Evolutionary conservation across 2,888 invertebrate species (phyloP).

Genomic region (Meiosimyza decipiens): DNA sequence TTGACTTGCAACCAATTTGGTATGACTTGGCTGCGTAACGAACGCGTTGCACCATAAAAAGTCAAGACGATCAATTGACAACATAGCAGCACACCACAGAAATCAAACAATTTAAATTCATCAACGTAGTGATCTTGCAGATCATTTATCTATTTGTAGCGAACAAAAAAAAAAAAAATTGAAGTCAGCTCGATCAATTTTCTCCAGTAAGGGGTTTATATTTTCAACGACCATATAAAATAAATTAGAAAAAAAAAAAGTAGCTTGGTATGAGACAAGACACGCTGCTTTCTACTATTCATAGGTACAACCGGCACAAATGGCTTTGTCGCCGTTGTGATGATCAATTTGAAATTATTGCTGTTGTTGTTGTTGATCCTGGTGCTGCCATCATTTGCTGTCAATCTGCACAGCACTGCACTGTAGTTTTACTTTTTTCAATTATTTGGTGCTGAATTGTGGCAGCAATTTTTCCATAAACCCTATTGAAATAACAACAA

Average conservation of each 20-base stretch:
- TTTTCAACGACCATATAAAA: neutral
- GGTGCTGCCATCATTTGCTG: constrained; percentile 5
- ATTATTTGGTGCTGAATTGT: neutral
- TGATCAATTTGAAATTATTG: constrained; percentile 25
- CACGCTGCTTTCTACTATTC: neutral
- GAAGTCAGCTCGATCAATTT: neutral
- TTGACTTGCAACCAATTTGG: constrained; percentile 16
- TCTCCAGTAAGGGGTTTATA: neutral
- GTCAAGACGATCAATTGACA: constrained; percentile 17
- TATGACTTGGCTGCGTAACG: constrained; percentile 9
- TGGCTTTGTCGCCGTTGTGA: constrained; percentile 22
- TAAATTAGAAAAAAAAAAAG: neutral
- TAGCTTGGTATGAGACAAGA: neutral
- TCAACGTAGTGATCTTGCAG: neutral
- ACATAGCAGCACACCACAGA: neutral
- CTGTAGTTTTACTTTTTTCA: neutral
- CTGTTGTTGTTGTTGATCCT: neutral
- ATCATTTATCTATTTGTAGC: constrained; percentile 10
- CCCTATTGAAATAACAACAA: constrained; percentile 16
- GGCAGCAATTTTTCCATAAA: constrained; percentile 28
- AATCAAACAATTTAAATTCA: constrained; percentile 6
- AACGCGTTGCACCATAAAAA: constrained; percentile 21
- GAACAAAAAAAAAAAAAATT: neutral
- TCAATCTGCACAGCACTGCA: constrained; percentile 3
- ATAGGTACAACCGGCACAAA: neutral